These are phyloP conservation scores for Diorhabda sublineata DNA, from an alignment of 1,140 invertebrate species.

Conservation along the genomic window DNA sequence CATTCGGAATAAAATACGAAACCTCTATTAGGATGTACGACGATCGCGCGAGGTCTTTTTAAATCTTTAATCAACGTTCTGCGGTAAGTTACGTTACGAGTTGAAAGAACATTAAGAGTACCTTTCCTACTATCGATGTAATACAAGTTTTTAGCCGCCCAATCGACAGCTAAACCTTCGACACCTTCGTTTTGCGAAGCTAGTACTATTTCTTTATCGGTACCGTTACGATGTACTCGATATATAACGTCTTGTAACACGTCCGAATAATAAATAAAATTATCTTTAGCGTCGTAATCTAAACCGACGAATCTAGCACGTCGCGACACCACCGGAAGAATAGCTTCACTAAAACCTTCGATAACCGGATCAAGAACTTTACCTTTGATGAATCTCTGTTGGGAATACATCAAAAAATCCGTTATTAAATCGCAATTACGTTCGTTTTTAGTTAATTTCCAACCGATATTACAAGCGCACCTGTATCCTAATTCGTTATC, in stretches of 20 bases:
- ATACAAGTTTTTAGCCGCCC: conserved; percentile 95
- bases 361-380: conserved; percentile 85
- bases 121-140: conserved; percentile 97
- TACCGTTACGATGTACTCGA: conserved; percentile 82
- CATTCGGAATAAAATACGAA: conserved; percentile 94
- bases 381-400: conserved; percentile 94
- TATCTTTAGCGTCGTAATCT: conserved; percentile 88
- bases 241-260: conserved; percentile 97
- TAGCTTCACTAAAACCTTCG: conserved; percentile 91
- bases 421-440: conserved; percentile 79
- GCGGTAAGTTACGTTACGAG: conserved; percentile 76
- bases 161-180: conserved; percentile 94
- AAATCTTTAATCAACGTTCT: conserved; percentile 83
- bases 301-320: conserved; percentile 94
- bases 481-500: conserved; percentile 75
- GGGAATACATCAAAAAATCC: conserved; percentile 95
- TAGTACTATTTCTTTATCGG: conserved; percentile 83
- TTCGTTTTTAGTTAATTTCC: conserved; percentile 68
- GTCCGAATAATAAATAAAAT: conserved; percentile 95
- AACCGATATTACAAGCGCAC: conserved; percentile 93
- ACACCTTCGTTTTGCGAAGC: conserved; percentile 97
- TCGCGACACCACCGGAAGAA: conserved; percentile 82
- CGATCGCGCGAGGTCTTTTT: conserved; percentile 89
- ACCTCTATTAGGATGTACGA: conserved; percentile 92
- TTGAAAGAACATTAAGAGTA: conserved; percentile 89